phyloP scores from a whole-genome alignment of 2,888 invertebrate species.

The Tipula helvola region DNA sequence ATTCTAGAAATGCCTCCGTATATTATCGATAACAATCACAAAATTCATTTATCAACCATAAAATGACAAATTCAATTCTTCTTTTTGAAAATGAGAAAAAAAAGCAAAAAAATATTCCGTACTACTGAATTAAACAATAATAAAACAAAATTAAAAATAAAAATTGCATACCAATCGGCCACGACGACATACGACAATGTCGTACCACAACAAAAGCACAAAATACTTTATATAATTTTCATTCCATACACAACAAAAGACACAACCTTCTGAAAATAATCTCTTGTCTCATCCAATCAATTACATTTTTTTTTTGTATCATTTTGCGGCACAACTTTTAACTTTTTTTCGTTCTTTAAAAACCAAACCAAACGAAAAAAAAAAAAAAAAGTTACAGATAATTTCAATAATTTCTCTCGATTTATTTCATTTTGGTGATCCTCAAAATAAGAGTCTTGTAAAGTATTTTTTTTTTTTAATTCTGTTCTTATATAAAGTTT shows the following conservation, averaged over 20 bases:
- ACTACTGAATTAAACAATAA: not conserved
- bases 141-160: not conserved
- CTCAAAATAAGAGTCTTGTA: not conserved
- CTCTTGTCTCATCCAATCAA: slow-evolving; percentile 10
- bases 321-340: not conserved
- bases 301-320: slow-evolving; percentile 8
- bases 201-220: not conserved
- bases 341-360: not conserved
- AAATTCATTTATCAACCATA: not conserved
- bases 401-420: slow-evolving; percentile 8
- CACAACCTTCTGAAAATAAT: slow-evolving; percentile 4
- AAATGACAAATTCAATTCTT: not conserved
- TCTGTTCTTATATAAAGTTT: not conserved
- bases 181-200: not conserved
- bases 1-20: not conserved
- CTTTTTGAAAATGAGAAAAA: not conserved
- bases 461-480: not conserved
- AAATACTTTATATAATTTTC: not conserved
- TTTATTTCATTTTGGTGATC: slow-evolving; percentile 5
- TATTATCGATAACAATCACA: not conserved
- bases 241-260: not conserved
- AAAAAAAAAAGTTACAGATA: slow-evolving; percentile 6
- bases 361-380: not conserved
- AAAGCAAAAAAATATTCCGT: not conserved
- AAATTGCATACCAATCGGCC: not conserved